phyloP scores from a whole-genome alignment of 2,888 invertebrate genomes.

The Poecilus cupreus region DNA sequence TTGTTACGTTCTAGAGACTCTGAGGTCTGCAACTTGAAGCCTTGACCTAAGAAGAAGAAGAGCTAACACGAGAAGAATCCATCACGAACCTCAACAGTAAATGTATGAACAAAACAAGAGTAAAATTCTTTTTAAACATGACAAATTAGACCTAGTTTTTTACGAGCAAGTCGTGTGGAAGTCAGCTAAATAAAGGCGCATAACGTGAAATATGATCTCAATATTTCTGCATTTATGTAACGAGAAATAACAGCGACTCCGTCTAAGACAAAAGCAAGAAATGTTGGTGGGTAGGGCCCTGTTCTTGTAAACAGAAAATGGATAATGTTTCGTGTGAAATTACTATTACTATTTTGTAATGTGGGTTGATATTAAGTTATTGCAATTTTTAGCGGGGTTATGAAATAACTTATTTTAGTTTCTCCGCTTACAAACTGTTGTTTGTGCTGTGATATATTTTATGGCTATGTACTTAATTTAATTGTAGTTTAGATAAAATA shows the following conservation, averaged over 20 bases:
- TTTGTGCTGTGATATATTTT: not conserved
- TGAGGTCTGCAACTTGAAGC: not conserved
- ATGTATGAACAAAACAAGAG: too few species aligned
- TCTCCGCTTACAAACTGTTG: not conserved
- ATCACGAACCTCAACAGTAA: too few species aligned
- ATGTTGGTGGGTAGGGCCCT: not conserved
- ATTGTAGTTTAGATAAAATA: slow-evolving; percentile 16
- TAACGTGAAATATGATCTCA: slow-evolving; percentile 5
- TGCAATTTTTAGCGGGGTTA: slow-evolving; percentile 7
- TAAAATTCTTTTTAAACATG: too few species aligned
- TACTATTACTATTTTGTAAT: not conserved
- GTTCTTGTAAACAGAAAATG: not conserved
- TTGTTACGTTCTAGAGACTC: not conserved
- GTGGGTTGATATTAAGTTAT: slow-evolving; percentile 33
- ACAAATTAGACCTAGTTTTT: too few species aligned
- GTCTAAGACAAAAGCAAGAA: not conserved
- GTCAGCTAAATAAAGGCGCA: too few species aligned
- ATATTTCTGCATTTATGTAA: slow-evolving; percentile 30
- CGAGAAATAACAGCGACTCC: not conserved
- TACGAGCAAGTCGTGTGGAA: too few species aligned
- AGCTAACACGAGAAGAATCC: too few species aligned
- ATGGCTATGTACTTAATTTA: not conserved
- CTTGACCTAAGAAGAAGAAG: too few species aligned
- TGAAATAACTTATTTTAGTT: slow-evolving; percentile 18
- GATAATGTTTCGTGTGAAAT: slow-evolving; percentile 6